phyloP scores from a whole-genome alignment of 2,888 invertebrate genomes.

The Abrostola tripartita region DNA sequence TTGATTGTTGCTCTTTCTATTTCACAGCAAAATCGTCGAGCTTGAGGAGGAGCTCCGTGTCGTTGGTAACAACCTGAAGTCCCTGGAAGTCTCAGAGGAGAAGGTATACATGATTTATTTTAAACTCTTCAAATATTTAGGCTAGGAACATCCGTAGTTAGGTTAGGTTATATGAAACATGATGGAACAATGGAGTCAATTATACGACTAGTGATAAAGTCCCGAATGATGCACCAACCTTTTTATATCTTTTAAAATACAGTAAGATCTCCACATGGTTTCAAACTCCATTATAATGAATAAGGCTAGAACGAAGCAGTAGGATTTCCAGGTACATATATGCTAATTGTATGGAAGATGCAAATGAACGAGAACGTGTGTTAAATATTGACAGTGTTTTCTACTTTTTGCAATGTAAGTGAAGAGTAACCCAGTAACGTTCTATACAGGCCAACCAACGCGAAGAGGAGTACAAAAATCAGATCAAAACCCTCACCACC shows the following conservation, averaged over 20 bases:
- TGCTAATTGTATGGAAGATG: slow-evolving; percentile 51
- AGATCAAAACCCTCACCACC: slow-evolving; percentile 99
- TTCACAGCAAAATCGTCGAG: slow-evolving; percentile 98
- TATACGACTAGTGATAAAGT: slow-evolving; percentile 16
- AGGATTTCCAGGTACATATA: slow-evolving; percentile 40
- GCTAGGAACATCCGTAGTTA: slow-evolving; percentile 27
- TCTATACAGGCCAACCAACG: slow-evolving; percentile 97
- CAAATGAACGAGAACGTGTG: slow-evolving; percentile 34
- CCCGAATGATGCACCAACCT: slow-evolving; percentile 83
- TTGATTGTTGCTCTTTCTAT: slow-evolving; percentile 70
- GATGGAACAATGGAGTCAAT: not conserved
- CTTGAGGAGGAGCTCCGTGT: slow-evolving; percentile 99
- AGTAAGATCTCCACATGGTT: slow-evolving; percentile 36
- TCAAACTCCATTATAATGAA: slow-evolving; percentile 40
- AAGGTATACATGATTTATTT: slow-evolving; percentile 91
- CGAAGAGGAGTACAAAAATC: slow-evolving; percentile 99
- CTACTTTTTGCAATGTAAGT: slow-evolving; percentile 13
- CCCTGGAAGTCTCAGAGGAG: slow-evolving; percentile 99
- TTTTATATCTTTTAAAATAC: slow-evolving; percentile 34
- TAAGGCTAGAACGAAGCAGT: slow-evolving; percentile 45
- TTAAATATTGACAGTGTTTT: slow-evolving; percentile 21
- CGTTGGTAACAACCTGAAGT: slow-evolving; percentile 99
- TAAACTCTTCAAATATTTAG: slow-evolving; percentile 18
- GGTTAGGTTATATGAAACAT: slow-evolving; percentile 5
- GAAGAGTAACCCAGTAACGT: slow-evolving; percentile 69